A percentile compares a stretch with the other conserved stretches of the same genome.
Evolutionary conservation across 2,888 invertebrate genomes (phyloP).

Genomic region (Protodeltote pygarga): DNA sequence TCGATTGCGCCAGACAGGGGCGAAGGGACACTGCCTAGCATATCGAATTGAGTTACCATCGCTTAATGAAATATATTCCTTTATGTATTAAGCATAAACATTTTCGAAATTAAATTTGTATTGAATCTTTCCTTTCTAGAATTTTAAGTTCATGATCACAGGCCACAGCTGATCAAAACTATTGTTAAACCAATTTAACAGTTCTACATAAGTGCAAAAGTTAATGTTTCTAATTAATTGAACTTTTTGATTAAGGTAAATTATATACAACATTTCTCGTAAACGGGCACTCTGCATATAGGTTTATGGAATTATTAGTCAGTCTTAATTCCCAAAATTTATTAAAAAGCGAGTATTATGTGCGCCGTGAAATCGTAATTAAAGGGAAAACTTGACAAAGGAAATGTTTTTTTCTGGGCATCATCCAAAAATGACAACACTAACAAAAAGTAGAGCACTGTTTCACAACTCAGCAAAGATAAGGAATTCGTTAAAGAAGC

Average conservation of each 20-base stretch:
- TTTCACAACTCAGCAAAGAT: slow-evolving; percentile 32
- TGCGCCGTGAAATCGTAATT: no score
- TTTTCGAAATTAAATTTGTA: no score
- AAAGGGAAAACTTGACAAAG: background rate
- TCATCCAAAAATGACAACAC: slow-evolving; percentile 12
- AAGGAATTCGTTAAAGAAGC: slow-evolving; percentile 44
- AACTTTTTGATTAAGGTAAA: slow-evolving; percentile 1
- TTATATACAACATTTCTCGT: background rate
- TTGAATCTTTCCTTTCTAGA: no score
- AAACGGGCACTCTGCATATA: no score
- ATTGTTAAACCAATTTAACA: no score
- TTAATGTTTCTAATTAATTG: no score
- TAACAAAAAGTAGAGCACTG: slow-evolving; percentile 12
- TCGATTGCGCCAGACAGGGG: slow-evolving; percentile 65
- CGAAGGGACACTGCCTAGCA: slow-evolving; percentile 39
- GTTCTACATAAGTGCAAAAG: no score
- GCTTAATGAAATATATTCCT: slow-evolving; percentile 26
- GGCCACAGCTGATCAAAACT: no score
- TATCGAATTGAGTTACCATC: slow-evolving; percentile 53
- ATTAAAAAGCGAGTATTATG: no score
- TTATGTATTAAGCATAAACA: slow-evolving; percentile 11
- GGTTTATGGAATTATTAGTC: no score
- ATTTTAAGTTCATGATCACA: no score
- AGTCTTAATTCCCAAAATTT: slow-evolving; percentile 9
- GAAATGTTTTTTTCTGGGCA: slow-evolving; percentile 1